phyloP scores from a whole-genome alignment of 2,888 invertebrate genomes.

The Deroplatys truncata region DNA sequence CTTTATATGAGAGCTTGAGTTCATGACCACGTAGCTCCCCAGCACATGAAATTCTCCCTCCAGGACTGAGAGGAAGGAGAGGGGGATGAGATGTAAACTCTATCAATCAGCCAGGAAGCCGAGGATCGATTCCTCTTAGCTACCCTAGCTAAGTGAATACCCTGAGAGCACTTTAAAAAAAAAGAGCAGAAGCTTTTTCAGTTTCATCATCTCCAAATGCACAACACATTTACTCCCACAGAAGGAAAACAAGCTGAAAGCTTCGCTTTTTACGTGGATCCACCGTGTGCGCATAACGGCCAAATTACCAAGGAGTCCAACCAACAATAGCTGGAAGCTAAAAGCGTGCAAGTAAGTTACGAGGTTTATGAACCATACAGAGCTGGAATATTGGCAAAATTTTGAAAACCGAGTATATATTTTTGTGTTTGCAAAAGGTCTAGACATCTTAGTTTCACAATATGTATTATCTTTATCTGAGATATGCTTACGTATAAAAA shows the following conservation, averaged over 20 bases:
- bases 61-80: not conserved
- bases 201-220: not conserved
- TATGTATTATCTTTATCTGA: no score
- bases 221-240: not conserved
- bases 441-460: no score
- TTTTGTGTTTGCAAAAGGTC: no score
- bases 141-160: not conserved
- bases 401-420: no score
- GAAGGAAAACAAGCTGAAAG: not conserved
- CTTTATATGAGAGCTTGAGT: not conserved
- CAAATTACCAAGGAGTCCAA: no score
- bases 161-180: not conserved
- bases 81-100: not conserved
- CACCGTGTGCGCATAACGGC: no score
- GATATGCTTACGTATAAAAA: no score
- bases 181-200: not conserved
- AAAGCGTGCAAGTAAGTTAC: no score
- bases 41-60: not conserved
- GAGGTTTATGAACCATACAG: no score
- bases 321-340: no score
- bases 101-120: not conserved
- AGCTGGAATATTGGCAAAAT: no score
- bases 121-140: not conserved
- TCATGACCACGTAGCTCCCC: not conserved
- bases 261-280: not conserved